phyloP scores from a whole-genome alignment of 2,113 vertebrate genomes.

The Ictidomys tridecemlineatus region DNA sequence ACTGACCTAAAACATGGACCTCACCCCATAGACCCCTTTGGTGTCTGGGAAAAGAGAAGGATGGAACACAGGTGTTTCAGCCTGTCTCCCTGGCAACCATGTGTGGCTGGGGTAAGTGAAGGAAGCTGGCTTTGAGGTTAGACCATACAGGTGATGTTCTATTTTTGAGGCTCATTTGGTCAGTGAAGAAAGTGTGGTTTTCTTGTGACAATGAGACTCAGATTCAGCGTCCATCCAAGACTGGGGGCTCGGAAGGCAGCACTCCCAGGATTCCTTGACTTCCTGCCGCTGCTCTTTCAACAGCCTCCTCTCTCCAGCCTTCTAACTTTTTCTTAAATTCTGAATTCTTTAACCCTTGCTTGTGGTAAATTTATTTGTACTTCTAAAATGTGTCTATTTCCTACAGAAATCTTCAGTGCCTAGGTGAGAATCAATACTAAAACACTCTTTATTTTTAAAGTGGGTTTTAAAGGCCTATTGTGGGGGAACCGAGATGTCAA shows the following conservation, averaged over 20 bases:
- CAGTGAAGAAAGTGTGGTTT: neutral
- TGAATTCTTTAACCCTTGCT: constrained; percentile 71
- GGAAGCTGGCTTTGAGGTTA: neutral
- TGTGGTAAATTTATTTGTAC: constrained; percentile 53
- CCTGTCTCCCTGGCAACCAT: neutral
- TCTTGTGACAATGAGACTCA: neutral
- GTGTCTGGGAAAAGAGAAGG: constrained; percentile 15
- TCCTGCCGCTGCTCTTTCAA: constrained; percentile 14
- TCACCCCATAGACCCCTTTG: neutral
- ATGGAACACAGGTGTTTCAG: neutral
- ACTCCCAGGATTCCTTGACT: neutral
- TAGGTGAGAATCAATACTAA: constrained; percentile 45
- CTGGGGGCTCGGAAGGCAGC: neutral
- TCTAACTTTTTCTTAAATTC: constrained; percentile 65
- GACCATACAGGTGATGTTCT: neutral
- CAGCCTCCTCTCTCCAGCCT: neutral
- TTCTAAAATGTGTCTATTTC: constrained; percentile 53
- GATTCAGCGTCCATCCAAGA: neutral
- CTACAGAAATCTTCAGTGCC: constrained; percentile 39
- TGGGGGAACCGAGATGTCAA: neutral
- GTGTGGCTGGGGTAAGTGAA: neutral
- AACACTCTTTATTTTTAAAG: constrained; percentile 66
- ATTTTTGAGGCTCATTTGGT: constrained; percentile 12
- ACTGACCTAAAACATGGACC: neutral
- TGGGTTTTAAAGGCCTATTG: constrained; percentile 63